These are phyloP conservation scores for Ostrea edulis DNA, from an alignment of 1,140 invertebrate genomes.

Conservation along the genomic window DNA sequence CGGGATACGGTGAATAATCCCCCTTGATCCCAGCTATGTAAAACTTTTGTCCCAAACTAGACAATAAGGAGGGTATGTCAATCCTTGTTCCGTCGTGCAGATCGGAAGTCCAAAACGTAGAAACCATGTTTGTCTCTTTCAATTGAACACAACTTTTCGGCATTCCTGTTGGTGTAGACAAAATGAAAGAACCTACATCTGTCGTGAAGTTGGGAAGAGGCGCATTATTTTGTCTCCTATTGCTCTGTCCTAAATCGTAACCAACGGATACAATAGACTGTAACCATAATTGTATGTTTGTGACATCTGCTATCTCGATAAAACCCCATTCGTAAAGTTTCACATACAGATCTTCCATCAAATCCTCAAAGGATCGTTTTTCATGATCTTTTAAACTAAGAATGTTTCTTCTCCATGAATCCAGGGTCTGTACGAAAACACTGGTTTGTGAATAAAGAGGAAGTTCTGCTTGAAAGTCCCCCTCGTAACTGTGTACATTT, in stretches of 20 bases:
- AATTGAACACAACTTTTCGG: background rate
- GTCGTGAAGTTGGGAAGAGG: background rate
- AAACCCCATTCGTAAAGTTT: constrained; percentile 31
- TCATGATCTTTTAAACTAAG: background rate
- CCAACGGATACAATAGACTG: background rate
- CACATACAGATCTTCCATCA: constrained; percentile 1
- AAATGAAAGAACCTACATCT: background rate
- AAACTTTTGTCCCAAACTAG: background rate
- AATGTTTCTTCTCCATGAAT: background rate
- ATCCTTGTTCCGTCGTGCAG: constrained; percentile 31
- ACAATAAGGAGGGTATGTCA: constrained; percentile 4
- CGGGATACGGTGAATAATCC: background rate
- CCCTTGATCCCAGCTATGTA: constrained; percentile 1
- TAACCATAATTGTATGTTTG: background rate
- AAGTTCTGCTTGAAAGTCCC: constrained; percentile 42
- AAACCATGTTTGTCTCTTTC: background rate
- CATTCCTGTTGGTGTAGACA: background rate
- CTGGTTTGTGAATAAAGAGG: background rate
- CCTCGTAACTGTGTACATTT: constrained; percentile 42
- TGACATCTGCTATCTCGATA: constrained; percentile 41
- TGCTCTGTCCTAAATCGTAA: background rate
- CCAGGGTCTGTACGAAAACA: background rate
- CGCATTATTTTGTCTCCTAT: background rate
- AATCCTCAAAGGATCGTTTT: background rate
- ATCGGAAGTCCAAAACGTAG: constrained; percentile 33